Conservation (phyloP, 1,140 invertebrate genomes). For the Proctacanthus coquilletti region DNA sequence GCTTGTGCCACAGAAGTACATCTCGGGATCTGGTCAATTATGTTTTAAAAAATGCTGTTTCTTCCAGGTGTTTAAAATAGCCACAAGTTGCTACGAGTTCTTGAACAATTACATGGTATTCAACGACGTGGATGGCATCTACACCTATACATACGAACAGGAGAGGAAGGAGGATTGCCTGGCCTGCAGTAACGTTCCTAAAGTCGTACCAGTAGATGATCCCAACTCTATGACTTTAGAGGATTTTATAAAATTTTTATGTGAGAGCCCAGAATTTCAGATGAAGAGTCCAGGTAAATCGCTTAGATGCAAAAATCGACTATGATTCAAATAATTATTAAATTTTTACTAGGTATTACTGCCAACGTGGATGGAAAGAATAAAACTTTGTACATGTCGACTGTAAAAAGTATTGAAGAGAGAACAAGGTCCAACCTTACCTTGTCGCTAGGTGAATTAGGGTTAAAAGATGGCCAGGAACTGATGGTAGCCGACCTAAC, state of each 20-base stretch:
- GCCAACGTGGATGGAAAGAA: constrained; percentile 65
- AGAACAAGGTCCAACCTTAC: constrained; percentile 73
- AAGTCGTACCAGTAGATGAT: constrained; percentile 52
- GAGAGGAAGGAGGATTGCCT: constrained; percentile 74
- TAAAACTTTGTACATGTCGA: constrained; percentile 85
- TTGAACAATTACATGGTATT: constrained; percentile 97
- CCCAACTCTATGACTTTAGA: constrained; percentile 55
- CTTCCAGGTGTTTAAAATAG: constrained; percentile 77
- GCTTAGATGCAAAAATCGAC: neutral
- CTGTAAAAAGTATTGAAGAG: constrained; percentile 77
- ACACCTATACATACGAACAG: constrained; percentile 88
- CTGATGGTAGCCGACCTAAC: constrained; percentile 83
- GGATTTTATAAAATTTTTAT: constrained; percentile 65
- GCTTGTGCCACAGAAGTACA: constrained; percentile 76
- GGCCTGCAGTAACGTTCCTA: constrained; percentile 66
- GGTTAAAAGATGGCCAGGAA: constrained; percentile 62
- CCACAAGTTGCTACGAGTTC: constrained; percentile 74
- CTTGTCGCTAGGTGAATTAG: constrained; percentile 71
- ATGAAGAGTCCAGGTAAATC: constrained; percentile 77
- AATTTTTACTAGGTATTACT: constrained; percentile 45
- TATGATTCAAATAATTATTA: neutral
- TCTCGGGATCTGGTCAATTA: too few relatives aligned
- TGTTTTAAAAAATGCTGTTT: constrained; percentile 5
- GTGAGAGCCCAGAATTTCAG: constrained; percentile 57
- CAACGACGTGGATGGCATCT: constrained; percentile 92